Evolutionary conservation across 2,888 invertebrate genomes (phyloP), one percentile per base, ranked within the genome.

Genomic region (Nomada fabriciana): DNA sequence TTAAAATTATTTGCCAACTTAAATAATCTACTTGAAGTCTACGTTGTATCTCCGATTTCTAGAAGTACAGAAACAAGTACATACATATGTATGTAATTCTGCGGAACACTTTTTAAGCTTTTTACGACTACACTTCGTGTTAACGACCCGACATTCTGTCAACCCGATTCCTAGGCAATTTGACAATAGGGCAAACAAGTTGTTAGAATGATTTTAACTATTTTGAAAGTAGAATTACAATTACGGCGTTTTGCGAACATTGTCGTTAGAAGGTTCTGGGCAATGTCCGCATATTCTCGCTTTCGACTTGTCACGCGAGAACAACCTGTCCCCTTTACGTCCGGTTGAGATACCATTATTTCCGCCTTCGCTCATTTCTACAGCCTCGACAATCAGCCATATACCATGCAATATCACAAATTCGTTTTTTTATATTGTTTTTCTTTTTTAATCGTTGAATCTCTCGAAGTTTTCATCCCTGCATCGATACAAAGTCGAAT

Each of bases 271-370:
- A 50, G 20, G 23, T 57, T 57, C 67, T 59, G 7, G 4, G 25
- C 55, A 65, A 57, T 60, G 64, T 69, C 65, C 53, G 65, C 65
- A 0, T 23, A 67, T 80, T 80, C 80, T 83, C 83, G 72, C 80
- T 80, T 76, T 80, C 83, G 76, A 80, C 68, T 67, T 80, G 80
- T 80, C 83, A 71, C 67, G 60, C 79, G 79, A 81, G 79, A 73
- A 73, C 79, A 69, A 79, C 25, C 60, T 68, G 72, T 71, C 67
- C 78, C 67, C 78, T 23, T 80, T 77, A 47, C 50, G 67, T 80
- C 71, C 60, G 71, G 61, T 55, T 23, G 80, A 61, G 80, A 78
- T 80, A 79, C 55, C 36, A 74, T 74, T 73, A 74, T 73, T 81
- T 80, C 82, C 78, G 76, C 69, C 55, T 72, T 76, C 25, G 43